Evolutionary conservation across 2,888 invertebrate species (phyloP), one percentile per base, ranked within the genome.

Genomic region (Cynaeus angustus): DNA sequence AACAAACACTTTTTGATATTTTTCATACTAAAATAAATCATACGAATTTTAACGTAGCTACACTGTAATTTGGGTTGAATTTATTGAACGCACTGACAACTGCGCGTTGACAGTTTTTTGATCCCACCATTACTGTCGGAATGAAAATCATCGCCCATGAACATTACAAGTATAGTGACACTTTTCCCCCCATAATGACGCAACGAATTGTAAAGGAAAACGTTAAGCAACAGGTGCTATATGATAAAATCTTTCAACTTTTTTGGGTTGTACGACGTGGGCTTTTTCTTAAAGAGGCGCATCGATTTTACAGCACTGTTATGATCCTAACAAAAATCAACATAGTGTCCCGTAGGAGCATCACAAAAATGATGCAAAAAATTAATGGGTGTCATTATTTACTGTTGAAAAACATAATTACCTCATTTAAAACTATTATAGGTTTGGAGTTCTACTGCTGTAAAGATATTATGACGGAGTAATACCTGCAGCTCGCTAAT

Each of bases 391-490:
- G 41, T 37, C 37, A 66, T 66, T 66, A 70, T 66, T 62, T 50
- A 38, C 38, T 46, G 53, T 16, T 13, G 62, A 16, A 38, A 68
- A 66, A 69, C 64, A 67, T 74, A 74, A 74, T 71, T 70, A 69
- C 72, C 68, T 70, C 70, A 61, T 72, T 70, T 62, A 66, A 74
- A 73, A 75, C 73, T 74, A 73, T 76, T 71, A 72, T 68, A 66
- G 56, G 66, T 46, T 56, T 66, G 72, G 62, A 70, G 66, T 65
- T 68, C 71, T 55, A 67, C 52, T 70, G 72, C 70, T 69, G 69
- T 72, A 73, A 78, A 78, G 77, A 77, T 78, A 78, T 77, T 78
- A 76, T 71, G 78, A 78, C 78, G 74, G 75, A 65, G 73, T 77
- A 77, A 75, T 74, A 75, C 77, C 76, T 72, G 67, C 68, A 72